Conservation (phyloP, 2,888 invertebrate species). For the Ophioninae sp. region DNA sequence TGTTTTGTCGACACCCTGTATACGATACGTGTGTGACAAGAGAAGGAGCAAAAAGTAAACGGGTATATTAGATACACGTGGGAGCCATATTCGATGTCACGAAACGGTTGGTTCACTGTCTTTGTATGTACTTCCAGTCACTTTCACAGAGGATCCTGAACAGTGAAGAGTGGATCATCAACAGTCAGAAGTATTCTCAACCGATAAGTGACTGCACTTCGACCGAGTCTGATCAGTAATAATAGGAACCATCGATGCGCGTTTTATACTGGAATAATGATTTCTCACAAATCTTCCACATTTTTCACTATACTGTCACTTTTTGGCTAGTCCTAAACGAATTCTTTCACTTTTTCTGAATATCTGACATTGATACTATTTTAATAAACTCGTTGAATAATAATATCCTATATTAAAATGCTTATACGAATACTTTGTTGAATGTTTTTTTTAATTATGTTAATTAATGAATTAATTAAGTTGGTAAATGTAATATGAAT, state of each 20-base stretch:
- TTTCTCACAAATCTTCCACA: not conserved
- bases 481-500: too few species aligned
- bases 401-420: too few species aligned
- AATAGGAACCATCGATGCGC: not conserved
- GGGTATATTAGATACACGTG: slow-evolving; percentile 55
- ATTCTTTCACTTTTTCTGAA: too few species aligned
- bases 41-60: slow-evolving; percentile 45
- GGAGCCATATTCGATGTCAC: slow-evolving; percentile 52
- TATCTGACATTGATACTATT: too few species aligned
- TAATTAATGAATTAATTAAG: too few species aligned
- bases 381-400: too few species aligned
- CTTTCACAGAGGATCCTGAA: not conserved
- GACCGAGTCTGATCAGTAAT: not conserved
- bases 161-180: not conserved
- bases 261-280: not conserved
- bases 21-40: slow-evolving; percentile 44
- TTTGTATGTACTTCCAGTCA: not conserved
- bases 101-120: not conserved
- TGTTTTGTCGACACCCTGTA: not conserved
- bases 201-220: not conserved
- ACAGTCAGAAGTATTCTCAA: not conserved
- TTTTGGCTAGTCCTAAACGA: not conserved
- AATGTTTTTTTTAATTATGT: too few species aligned
- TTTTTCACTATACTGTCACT: not conserved
- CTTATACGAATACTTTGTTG: too few species aligned